Conservation (phyloP, 2,113 vertebrate species). For the Pteropus alecto region DNA sequence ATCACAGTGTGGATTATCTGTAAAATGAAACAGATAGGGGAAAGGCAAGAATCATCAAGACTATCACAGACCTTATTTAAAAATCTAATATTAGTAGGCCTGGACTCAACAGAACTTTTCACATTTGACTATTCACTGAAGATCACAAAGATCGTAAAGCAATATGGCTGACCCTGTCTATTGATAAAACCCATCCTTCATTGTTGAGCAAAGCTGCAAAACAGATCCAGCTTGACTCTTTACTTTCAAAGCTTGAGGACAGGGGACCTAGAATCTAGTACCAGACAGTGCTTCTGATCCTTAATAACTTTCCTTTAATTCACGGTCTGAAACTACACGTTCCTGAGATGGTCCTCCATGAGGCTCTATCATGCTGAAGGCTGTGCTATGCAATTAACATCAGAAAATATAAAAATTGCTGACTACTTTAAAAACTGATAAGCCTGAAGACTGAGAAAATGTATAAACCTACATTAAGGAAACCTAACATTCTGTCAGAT, state of each 20-base stretch:
- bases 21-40: slow-evolving; percentile 60
- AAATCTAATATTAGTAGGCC: slow-evolving; percentile 50
- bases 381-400: neutral
- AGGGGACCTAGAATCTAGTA: slow-evolving; percentile 15
- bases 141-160: slow-evolving; percentile 9
- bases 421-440: slow-evolving; percentile 35
- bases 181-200: neutral
- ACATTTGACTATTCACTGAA: slow-evolving; percentile 27
- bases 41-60: slow-evolving; percentile 69
- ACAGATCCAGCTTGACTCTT: slow-evolving; percentile 22
- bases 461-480: slow-evolving; percentile 9
- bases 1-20: slow-evolving; percentile 67
- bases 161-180: slow-evolving; percentile 22
- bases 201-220: slow-evolving; percentile 33
- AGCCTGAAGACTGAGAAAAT: slow-evolving; percentile 4
- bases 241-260: slow-evolving; percentile 1
- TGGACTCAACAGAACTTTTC: slow-evolving; percentile 47
- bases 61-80: slow-evolving; percentile 55
- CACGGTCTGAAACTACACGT: slow-evolving; percentile 31
- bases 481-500: slow-evolving; percentile 4
- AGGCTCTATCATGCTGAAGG: slow-evolving; percentile 37
- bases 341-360: neutral
- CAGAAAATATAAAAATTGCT: neutral
- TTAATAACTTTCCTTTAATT: slow-evolving; percentile 48
- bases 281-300: neutral